phyloP scores from a whole-genome alignment of 2,888 invertebrate species.

The Neria commutata region DNA sequence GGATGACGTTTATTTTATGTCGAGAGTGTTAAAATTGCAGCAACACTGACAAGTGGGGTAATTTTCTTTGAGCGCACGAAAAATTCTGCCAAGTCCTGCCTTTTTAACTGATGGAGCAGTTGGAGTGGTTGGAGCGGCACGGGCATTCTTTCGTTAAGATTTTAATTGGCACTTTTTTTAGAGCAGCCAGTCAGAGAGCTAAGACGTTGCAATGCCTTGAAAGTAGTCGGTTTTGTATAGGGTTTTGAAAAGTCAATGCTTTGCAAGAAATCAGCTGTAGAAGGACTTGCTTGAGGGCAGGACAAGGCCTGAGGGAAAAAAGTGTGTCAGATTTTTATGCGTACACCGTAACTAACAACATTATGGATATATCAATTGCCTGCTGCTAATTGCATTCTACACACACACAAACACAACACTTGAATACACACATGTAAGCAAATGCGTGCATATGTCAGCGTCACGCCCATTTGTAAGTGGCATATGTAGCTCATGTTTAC shows the following conservation, averaged over 20 bases:
- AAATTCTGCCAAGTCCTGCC: background rate
- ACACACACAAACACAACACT: background rate
- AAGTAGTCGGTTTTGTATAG: too few relatives aligned
- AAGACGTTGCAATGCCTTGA: too few relatives aligned
- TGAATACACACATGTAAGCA: background rate
- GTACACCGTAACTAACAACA: slow-evolving; percentile 23
- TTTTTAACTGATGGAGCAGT: background rate
- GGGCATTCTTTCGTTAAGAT: slow-evolving; percentile 53
- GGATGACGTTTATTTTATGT: slow-evolving; percentile 3
- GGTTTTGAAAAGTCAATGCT: too few relatives aligned
- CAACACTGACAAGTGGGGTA: slow-evolving; percentile 33
- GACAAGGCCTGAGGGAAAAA: too few relatives aligned
- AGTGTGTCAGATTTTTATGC: slow-evolving; percentile 12
- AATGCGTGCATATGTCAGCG: slow-evolving; percentile 11
- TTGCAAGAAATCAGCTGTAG: too few relatives aligned
- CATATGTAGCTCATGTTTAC: slow-evolving; percentile 2
- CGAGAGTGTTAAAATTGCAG: slow-evolving; percentile 20
- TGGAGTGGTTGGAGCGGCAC: too few relatives aligned
- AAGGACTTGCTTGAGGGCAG: too few relatives aligned
- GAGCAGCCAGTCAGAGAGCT: too few relatives aligned
- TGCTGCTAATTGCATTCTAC: background rate
- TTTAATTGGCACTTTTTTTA: slow-evolving; percentile 57
- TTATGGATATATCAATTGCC: slow-evolving; percentile 25
- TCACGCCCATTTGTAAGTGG: slow-evolving; percentile 21
- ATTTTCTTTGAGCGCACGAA: slow-evolving; percentile 32